Evolutionary conservation across 2,113 vertebrate species (phyloP).

Genomic region (Strix uralensis): DNA sequence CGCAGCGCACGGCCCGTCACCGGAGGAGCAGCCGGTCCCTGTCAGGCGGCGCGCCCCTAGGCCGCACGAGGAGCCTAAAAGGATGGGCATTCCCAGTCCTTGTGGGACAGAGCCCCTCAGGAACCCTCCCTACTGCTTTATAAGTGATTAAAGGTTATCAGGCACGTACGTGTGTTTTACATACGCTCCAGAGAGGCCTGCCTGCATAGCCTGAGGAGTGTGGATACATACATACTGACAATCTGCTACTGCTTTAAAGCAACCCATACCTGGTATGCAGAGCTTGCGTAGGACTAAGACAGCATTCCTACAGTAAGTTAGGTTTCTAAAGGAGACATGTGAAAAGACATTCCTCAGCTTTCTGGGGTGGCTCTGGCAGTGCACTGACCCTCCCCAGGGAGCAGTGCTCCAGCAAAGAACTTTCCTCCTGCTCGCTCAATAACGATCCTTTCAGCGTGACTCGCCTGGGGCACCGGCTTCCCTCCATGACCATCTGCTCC

Average conservation of each 20-base stretch:
- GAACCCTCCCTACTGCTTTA: accelerated
- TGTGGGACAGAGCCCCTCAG: background rate
- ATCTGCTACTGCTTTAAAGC: accelerated
- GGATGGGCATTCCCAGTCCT: accelerated
- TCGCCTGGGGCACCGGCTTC: accelerated
- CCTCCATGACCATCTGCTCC: accelerated
- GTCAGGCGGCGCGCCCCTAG: accelerated
- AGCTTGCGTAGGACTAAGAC: background rate
- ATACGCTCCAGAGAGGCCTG: accelerated
- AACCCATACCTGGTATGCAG: accelerated
- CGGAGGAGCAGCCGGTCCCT: accelerated
- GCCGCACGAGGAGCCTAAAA: accelerated
- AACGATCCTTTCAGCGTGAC: accelerated
- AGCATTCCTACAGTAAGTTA: background rate
- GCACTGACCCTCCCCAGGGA: accelerated
- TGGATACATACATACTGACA: accelerated
- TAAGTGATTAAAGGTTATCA: too few relatives aligned
- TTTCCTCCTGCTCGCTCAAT: accelerated
- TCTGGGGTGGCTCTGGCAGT: accelerated
- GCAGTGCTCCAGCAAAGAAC: accelerated
- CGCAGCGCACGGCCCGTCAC: accelerated
- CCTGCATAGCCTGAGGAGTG: accelerated
- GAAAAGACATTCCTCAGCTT: background rate
- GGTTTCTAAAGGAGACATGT: background rate
- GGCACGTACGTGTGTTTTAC: accelerated